These are phyloP conservation scores for Momotus momota DNA, from an alignment of 2,797 vertebrate species.

Conservation along the genomic window DNA sequence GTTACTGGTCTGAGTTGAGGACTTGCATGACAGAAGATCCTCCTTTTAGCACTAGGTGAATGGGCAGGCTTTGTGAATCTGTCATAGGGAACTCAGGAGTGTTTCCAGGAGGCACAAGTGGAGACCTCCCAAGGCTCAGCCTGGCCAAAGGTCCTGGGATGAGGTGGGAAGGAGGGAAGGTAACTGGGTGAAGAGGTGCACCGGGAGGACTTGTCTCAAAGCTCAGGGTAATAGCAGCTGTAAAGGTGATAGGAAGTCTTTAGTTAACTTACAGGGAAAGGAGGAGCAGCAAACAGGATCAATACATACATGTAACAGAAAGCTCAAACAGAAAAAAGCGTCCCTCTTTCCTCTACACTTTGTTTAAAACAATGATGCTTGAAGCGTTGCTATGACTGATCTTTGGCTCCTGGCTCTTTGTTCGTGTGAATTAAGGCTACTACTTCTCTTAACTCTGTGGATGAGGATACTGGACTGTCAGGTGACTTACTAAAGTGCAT, in stretches of 20 bases:
- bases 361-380: too few relatives aligned
- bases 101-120: constrained; percentile 82
- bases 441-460: neutral
- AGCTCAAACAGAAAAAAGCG: neutral
- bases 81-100: constrained; percentile 80
- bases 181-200: neutral
- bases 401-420: neutral
- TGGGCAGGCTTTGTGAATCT: constrained; percentile 79
- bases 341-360: too few relatives aligned
- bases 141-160: constrained; percentile 82
- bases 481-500: neutral
- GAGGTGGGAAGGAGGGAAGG: neutral
- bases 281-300: neutral
- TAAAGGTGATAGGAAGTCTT: neutral
- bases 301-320: neutral
- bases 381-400: neutral
- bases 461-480: too few relatives aligned
- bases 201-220: neutral
- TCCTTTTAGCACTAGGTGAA: constrained; percentile 50
- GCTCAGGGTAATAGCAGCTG: neutral
- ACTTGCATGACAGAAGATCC: neutral
- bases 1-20: neutral
- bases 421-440: neutral
- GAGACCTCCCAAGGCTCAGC: constrained; percentile 78
- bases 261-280: neutral